Evolutionary conservation across 2,113 vertebrate genomes (phyloP).

Genomic region (Hippocampus zosterae): DNA sequence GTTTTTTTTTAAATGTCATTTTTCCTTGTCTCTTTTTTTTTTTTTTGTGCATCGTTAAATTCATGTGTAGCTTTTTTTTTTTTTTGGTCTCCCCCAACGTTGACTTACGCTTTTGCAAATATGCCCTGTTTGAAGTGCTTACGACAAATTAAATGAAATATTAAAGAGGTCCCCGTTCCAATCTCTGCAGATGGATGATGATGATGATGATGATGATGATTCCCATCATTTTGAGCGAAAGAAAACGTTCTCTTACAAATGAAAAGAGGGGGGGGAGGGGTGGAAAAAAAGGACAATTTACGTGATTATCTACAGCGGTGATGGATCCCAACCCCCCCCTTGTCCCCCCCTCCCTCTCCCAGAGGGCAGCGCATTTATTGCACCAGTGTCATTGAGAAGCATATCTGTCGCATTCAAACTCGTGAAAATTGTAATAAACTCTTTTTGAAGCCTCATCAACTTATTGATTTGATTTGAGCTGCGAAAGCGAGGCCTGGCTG

Average conservation of each 20-base stretch:
- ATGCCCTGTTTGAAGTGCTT: slow-evolving; percentile 1
- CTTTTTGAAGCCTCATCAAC: slow-evolving; percentile 19
- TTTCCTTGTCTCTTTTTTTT: slow-evolving; percentile 7
- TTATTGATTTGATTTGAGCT: slow-evolving; percentile 18
- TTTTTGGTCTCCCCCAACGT: neutral
- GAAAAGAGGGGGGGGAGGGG: slow-evolving; percentile 17
- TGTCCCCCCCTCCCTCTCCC: no score
- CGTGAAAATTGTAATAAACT: slow-evolving; percentile 55
- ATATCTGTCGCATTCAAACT: slow-evolving; percentile 29
- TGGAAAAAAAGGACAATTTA: slow-evolving; percentile 1
- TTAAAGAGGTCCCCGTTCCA: slow-evolving; percentile 25
- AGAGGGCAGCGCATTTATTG: slow-evolving; percentile 21
- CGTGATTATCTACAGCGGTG: slow-evolving; percentile 19
- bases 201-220: slow-evolving; percentile 35
- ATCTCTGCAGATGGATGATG: slow-evolving; percentile 53
- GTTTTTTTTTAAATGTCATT: slow-evolving; percentile 45
- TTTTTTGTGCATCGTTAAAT: slow-evolving; percentile 12
- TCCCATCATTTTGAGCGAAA: slow-evolving; percentile 56
- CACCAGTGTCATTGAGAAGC: slow-evolving; percentile 23
- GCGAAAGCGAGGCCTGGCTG: neutral
- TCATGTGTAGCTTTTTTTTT: neutral
- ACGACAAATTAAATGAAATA: slow-evolving; percentile 31
- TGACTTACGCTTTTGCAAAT: neutral
- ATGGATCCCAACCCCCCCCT: slow-evolving; percentile 5
- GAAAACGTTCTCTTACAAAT: slow-evolving; percentile 52